phyloP scores from a whole-genome alignment of 2,113 vertebrate genomes.

The Petrocephalus microphthalmus region DNA sequence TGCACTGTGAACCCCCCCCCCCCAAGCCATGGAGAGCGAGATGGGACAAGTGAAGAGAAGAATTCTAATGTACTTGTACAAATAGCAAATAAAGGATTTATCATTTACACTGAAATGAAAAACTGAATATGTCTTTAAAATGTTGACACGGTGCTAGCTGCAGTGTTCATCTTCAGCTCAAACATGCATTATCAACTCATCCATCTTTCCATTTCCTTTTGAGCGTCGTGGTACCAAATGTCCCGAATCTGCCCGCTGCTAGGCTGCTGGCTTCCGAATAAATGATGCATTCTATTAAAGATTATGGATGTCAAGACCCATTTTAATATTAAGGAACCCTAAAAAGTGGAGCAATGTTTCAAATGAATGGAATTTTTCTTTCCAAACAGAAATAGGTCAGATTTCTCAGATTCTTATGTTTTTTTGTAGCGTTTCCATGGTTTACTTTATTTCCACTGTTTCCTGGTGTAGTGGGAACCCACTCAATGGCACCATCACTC shows the following conservation, averaged over 20 bases:
- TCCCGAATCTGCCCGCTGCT: background rate
- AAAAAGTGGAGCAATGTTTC: background rate
- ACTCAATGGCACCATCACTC: background rate
- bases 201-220: background rate
- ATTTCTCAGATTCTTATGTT: background rate
- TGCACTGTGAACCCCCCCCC: too few species aligned
- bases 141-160: background rate
- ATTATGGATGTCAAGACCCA: background rate
- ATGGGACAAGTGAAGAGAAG: too few species aligned
- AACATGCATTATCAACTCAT: background rate
- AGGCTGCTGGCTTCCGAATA: background rate
- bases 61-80: too few species aligned
- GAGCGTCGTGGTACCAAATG: background rate
- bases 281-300: background rate
- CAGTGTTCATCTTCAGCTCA: background rate
- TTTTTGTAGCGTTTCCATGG: background rate
- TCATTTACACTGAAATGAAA: background rate
- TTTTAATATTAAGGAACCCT: background rate
- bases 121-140: background rate
- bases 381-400: conserved; percentile 1
- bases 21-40: too few species aligned
- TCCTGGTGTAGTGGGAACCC: background rate
- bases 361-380: background rate
- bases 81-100: too few species aligned
- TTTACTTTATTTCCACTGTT: background rate